Evolutionary conservation across 2,888 invertebrate species (phyloP).

Genomic region (Clostera curtula): DNA sequence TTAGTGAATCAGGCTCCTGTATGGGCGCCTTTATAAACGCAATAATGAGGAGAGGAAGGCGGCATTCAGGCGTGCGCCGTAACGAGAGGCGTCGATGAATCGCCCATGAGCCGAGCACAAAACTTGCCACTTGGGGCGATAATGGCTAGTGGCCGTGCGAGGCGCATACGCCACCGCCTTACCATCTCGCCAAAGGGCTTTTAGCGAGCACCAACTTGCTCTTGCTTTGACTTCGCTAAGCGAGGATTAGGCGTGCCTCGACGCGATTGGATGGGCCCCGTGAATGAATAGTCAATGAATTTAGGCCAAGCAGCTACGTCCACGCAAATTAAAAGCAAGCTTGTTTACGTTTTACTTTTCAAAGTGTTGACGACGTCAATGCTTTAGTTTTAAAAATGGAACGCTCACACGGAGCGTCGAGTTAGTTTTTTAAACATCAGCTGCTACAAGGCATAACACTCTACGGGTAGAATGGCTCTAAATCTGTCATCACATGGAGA

Average conservation of each 20-base stretch:
- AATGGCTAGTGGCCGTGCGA: constrained; percentile 35
- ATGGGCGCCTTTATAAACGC: constrained; percentile 72
- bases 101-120: constrained; percentile 64
- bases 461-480: too few species aligned
- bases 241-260: constrained; percentile 46
- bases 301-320: constrained; percentile 40
- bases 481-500: too few species aligned
- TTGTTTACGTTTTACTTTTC: constrained; percentile 23
- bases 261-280: constrained; percentile 48
- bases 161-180: constrained; percentile 25
- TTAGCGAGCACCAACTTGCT: constrained; percentile 53
- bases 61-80: constrained; percentile 62
- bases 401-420: constrained; percentile 7
- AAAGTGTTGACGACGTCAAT: constrained; percentile 9
- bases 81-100: constrained; percentile 70
- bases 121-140: constrained; percentile 61
- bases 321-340: constrained; percentile 25
- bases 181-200: constrained; percentile 55
- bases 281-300: constrained; percentile 60
- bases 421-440: constrained; percentile 7
- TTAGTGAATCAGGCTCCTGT: constrained; percentile 67
- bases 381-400: constrained; percentile 11
- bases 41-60: constrained; percentile 72
- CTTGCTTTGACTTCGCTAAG: constrained; percentile 54
- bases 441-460: constrained; percentile 7